Conservation (phyloP, 2,888 invertebrate genomes). For the Ophraella communa region DNA sequence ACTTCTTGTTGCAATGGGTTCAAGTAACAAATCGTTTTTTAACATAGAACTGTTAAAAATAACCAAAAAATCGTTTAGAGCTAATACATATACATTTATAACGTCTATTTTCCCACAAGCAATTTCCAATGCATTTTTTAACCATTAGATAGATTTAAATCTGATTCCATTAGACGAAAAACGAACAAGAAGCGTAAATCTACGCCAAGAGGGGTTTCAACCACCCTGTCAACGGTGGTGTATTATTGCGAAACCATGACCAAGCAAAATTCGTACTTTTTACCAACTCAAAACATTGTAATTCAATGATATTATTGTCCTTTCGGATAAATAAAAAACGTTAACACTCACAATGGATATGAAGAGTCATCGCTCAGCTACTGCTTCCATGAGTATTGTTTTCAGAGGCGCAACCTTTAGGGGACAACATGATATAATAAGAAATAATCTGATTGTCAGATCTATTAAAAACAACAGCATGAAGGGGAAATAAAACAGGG, state of each 20-base stretch:
- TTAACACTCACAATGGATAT: slow-evolving; percentile 52
- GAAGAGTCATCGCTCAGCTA: slow-evolving; percentile 49
- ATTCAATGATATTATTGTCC: slow-evolving; percentile 61
- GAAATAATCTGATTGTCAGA: neutral
- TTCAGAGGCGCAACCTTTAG: slow-evolving; percentile 22
- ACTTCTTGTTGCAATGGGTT: too few relatives aligned
- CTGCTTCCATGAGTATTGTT: slow-evolving; percentile 41
- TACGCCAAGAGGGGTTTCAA: slow-evolving; percentile 41
- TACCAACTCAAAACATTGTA: slow-evolving; percentile 55
- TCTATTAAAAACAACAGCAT: neutral
- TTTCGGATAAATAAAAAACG: slow-evolving; percentile 57
- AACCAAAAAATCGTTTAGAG: slow-evolving; percentile 14
- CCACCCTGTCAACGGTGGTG: slow-evolving; percentile 53
- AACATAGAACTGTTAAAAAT: too few relatives aligned
- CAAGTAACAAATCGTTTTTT: too few relatives aligned
- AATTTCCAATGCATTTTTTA: slow-evolving; percentile 48
- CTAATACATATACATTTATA: slow-evolving; percentile 8
- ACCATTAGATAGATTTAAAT: slow-evolving; percentile 49
- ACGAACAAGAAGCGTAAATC: slow-evolving; percentile 30
- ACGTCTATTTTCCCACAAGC: slow-evolving; percentile 36
- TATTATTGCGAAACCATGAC: slow-evolving; percentile 58
- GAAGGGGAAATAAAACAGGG: neutral
- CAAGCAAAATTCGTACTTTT: slow-evolving; percentile 54
- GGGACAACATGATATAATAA: neutral
- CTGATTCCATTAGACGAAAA: slow-evolving; percentile 51